Evolutionary conservation across 2,797 vertebrate genomes (phyloP).

Genomic region (Pelobates cultripes): DNA sequence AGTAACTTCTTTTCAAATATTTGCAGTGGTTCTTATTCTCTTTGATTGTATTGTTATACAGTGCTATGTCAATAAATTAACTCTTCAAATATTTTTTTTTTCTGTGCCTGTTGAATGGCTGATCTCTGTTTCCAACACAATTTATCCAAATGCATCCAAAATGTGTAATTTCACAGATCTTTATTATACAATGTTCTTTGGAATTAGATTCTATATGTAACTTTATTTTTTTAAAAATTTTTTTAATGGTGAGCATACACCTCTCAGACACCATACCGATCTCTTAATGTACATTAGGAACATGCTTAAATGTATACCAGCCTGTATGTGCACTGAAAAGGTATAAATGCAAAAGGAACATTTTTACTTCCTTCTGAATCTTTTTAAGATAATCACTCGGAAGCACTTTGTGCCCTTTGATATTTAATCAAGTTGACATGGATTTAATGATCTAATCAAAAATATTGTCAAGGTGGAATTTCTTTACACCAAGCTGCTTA

Average conservation of each 20-base stretch:
- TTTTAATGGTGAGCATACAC: background rate
- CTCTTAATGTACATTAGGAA: background rate
- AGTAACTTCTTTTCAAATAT: too few species aligned
- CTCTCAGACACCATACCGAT: background rate
- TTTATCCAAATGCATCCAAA: too few species aligned
- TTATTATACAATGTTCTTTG: background rate
- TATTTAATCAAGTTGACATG: background rate
- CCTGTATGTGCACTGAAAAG: background rate
- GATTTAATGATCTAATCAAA: conserved; percentile 6
- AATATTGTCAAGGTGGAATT: conserved; percentile 10
- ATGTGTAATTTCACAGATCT: background rate
- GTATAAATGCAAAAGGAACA: conserved; percentile 1
- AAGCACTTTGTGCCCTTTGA: background rate
- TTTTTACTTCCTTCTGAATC: background rate
- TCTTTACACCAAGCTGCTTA: too few species aligned
- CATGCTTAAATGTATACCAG: background rate
- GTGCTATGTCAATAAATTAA: too few species aligned
- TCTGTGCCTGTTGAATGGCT: too few species aligned
- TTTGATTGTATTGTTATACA: too few species aligned
- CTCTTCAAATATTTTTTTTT: too few species aligned
- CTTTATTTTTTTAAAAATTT: background rate
- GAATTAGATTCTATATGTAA: conserved; percentile 1
- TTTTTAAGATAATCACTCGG: conserved; percentile 1
- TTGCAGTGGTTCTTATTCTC: too few species aligned
- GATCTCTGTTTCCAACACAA: too few species aligned